phyloP scores from a whole-genome alignment of 1,140 invertebrate species.

The Drosophila teissieri region DNA sequence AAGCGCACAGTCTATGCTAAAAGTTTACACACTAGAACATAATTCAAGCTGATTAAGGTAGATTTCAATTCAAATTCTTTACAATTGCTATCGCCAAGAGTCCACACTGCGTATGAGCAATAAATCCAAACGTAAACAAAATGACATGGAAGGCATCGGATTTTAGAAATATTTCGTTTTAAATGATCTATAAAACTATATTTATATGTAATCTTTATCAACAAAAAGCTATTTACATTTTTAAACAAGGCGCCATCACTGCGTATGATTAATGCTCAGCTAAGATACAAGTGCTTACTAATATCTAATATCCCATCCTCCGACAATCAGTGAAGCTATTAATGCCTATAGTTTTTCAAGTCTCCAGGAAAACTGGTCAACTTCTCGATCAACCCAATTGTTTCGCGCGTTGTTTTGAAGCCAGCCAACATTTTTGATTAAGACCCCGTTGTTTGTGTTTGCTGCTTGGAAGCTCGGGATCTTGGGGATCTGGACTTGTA shows the following conservation, averaged over 20 bases:
- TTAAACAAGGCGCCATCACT: background rate
- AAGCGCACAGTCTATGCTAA: constrained; percentile 5
- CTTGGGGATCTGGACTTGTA: constrained; percentile 4
- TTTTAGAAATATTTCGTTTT: no score
- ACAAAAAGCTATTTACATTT: background rate
- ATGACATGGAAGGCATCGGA: no score
- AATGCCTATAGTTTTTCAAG: background rate
- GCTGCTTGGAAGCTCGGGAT: constrained; percentile 19
- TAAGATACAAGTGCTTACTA: no score
- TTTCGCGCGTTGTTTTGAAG: constrained; percentile 11
- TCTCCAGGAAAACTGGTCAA: background rate
- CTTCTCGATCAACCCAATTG: constrained; percentile 31
- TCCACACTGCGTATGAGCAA: background rate
- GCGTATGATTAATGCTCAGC: constrained; percentile 15
- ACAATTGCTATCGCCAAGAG: no score
- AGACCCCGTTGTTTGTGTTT: constrained; percentile 46
- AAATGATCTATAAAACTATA: no score
- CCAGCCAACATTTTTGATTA: constrained; percentile 37
- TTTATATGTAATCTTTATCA: background rate
- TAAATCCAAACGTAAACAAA: background rate
- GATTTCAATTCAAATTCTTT: no score
- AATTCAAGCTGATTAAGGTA: no score
- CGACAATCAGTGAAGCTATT: background rate
- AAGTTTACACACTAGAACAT: background rate
- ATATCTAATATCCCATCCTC: background rate